Evolutionary conservation across 2,113 vertebrate genomes (phyloP).

Genomic region (Oxyruncus cristatus): DNA sequence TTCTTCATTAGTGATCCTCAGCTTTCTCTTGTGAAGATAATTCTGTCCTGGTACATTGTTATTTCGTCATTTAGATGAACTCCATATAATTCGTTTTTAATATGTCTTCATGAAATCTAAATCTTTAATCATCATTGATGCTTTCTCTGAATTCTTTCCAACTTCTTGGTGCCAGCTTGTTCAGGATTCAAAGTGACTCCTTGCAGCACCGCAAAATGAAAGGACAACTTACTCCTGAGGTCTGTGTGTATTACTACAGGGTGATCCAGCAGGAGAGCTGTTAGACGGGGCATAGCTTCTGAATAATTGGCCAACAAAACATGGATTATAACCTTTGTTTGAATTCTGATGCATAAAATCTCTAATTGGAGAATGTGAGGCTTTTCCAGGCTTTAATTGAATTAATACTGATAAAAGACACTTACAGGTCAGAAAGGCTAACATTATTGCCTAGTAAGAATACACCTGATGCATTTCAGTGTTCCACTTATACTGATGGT

Average conservation of each 20-base stretch:
- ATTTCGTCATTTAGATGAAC: background rate
- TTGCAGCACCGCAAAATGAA: background rate
- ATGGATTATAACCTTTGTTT: background rate
- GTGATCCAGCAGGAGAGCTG: background rate
- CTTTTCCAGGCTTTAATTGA: background rate
- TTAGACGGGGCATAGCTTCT: background rate
- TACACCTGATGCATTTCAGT: background rate
- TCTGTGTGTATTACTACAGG: background rate
- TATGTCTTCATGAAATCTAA: slow-evolving; percentile 5
- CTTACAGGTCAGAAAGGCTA: background rate
- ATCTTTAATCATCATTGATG: background rate
- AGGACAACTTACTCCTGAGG: background rate
- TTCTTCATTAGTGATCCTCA: background rate
- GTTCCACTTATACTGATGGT: background rate
- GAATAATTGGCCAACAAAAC: background rate
- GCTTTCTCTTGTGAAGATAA: background rate
- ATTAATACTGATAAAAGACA: background rate
- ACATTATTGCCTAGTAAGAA: background rate
- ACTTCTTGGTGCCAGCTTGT: background rate
- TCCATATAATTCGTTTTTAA: background rate
- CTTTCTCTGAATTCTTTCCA: slow-evolving; percentile 12
- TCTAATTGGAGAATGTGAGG: background rate
- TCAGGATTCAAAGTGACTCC: background rate
- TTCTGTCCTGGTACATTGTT: background rate
- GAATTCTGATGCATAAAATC: background rate